Percentiles rank a stretch among this genome's conserved stretches.
Conservation (phyloP, 2,888 invertebrate species). For the Cosmopolites sordidus region DNA sequence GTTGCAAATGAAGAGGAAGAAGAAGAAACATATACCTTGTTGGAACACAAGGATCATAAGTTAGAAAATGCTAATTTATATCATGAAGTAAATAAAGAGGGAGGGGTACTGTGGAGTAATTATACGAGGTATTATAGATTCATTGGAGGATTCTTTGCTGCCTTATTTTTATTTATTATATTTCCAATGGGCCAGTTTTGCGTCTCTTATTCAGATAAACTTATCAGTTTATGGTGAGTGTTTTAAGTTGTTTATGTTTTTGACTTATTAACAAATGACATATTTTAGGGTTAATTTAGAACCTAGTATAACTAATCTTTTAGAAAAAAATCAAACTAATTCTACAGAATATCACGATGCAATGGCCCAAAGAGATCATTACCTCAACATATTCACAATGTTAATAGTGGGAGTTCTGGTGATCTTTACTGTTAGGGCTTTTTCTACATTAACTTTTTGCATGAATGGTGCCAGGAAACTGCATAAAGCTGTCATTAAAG, state of each 20-base stretch:
- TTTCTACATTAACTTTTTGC: constrained; percentile 30
- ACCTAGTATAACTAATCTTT: constrained; percentile 25
- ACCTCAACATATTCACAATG: constrained; percentile 27
- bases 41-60: constrained; percentile 16
- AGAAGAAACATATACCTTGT: constrained; percentile 22
- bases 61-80: constrained; percentile 29
- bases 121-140: constrained; percentile 38
- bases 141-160: constrained; percentile 36
- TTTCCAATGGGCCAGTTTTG: constrained; percentile 34
- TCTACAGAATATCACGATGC: constrained; percentile 22
- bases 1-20: constrained; percentile 6
- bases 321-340: constrained; percentile 26
- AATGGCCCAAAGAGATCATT: constrained; percentile 22
- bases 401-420: constrained; percentile 22
- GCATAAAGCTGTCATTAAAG: constrained; percentile 58
- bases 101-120: constrained; percentile 35
- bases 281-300: constrained; percentile 34
- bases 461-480: constrained; percentile 43
- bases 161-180: constrained; percentile 30
- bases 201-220: constrained; percentile 34
- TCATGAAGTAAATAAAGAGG: constrained; percentile 35
- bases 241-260: not conserved
- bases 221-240: constrained; percentile 38
- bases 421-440: constrained; percentile 25
- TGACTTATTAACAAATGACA: too few relatives aligned